Conservation (phyloP, 1,140 invertebrate genomes). For the Zaprionus tsacasi region DNA sequence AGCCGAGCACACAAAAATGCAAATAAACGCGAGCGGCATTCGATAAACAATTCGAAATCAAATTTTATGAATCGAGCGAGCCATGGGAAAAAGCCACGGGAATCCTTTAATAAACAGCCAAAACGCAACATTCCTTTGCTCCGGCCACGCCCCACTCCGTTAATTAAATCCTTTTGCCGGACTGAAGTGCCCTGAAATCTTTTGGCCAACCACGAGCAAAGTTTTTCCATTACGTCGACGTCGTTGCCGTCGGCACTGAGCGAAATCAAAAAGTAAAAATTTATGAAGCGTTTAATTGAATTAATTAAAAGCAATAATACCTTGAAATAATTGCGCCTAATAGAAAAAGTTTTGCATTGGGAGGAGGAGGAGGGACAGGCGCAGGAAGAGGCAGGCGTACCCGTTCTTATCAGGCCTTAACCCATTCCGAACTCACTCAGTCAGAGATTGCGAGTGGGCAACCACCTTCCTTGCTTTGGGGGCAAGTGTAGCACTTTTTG, state of each 20-base stretch:
- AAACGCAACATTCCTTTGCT: slow-evolving; percentile 57
- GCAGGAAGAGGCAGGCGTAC: neutral
- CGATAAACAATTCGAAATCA: slow-evolving; percentile 76
- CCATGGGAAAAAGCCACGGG: slow-evolving; percentile 52
- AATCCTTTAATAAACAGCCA: slow-evolving; percentile 76
- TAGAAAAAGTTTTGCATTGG: slow-evolving; percentile 71
- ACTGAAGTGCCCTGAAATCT: slow-evolving; percentile 42
- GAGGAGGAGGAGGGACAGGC: neutral
- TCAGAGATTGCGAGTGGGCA: neutral
- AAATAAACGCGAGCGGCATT: slow-evolving; percentile 71
- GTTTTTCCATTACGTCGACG: slow-evolving; percentile 72
- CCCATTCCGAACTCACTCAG: neutral
- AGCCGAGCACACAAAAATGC: slow-evolving; percentile 71
- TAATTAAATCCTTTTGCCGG: slow-evolving; percentile 70
- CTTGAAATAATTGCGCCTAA: slow-evolving; percentile 81
- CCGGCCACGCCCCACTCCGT: slow-evolving; percentile 49
- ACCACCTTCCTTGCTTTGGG: slow-evolving; percentile 5
- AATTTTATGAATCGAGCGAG: slow-evolving; percentile 75
- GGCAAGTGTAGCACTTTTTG: slow-evolving; percentile 4
- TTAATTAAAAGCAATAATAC: slow-evolving; percentile 84
- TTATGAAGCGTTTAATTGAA: slow-evolving; percentile 84
- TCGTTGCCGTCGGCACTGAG: slow-evolving; percentile 54
- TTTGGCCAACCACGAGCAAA: slow-evolving; percentile 64
- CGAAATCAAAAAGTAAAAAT: slow-evolving; percentile 83
- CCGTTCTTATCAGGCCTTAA: neutral